Percentiles rank a stretch among this genome's conserved stretches.
phyloP scores from a whole-genome alignment of 2,113 vertebrate genomes.

The Heterotilapia buettikoferi region DNA sequence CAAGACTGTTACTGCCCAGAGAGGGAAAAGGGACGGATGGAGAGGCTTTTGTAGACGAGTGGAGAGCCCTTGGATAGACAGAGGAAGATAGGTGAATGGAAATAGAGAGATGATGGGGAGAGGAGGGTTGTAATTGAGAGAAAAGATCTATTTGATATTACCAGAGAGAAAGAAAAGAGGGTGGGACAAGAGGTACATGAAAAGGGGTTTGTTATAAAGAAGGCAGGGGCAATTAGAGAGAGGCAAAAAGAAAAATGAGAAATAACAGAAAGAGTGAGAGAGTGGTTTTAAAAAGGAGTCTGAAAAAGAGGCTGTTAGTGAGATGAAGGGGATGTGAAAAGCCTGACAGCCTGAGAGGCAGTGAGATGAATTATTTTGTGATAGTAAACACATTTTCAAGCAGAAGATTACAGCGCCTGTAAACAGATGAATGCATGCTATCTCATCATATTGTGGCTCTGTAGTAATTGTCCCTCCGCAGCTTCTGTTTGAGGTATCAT shows the following conservation, averaged over 20 bases:
- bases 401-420: not conserved
- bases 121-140: slow-evolving; percentile 9
- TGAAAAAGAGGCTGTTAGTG: not conserved
- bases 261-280: not conserved
- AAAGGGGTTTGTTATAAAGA: slow-evolving; percentile 8
- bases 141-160: slow-evolving; percentile 16
- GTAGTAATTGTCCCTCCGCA: not conserved
- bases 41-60: not conserved
- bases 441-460: not conserved
- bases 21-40: slow-evolving; percentile 11
- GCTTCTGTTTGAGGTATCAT: not conserved
- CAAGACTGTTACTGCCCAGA: slow-evolving; percentile 59
- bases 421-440: not conserved
- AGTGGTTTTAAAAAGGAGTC: not conserved
- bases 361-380: not conserved
- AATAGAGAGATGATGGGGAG: not conserved
- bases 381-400: slow-evolving; percentile 1
- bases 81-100: not conserved
- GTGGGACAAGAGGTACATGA: not conserved
- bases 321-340: not conserved
- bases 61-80: not conserved
- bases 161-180: not conserved
- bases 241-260: not conserved
- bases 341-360: not conserved
- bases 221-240: not conserved